Evolutionary conservation across 1,140 invertebrate genomes (phyloP), one percentile per base, ranked within the genome.

Genomic region (Maniola jurtina): DNA sequence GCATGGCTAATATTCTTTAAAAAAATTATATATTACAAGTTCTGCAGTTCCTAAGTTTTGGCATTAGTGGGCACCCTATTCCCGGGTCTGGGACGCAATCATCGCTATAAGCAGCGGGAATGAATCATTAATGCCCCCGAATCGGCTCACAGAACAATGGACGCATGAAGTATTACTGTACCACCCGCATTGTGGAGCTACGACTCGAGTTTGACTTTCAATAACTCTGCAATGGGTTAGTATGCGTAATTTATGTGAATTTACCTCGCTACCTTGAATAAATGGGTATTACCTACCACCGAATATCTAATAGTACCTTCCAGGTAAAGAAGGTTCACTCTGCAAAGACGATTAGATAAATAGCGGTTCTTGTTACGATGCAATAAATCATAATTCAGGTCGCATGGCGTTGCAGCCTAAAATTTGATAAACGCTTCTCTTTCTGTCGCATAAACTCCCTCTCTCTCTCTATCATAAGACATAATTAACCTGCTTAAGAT

Each of bases 101-200:
- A 59, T 59, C n/a, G 57, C 38, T 35, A 38, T 59, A 59, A 59
- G 57, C 45, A 59, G 57, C 16, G 50, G 11, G 54, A 56, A 64
- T 64, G 61, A 64, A 64, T 64, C 61, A 64, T 64, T 64, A 45
- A 64, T 64, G 56, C 38, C 40, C 54, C 16, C 54, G 25, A 64
- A 64, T 64, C 52, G 61, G 25, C 40, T 64, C 13, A 38, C 45
- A 6, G 15, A 59, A 59, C 57, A 59, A 59, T 59, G 38, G 10
- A 52, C 48, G 16, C 16, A 16, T 52, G 57, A 59, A 45, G 57
- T 59, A 59, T 45, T 15, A 45, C 57, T 34, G 40, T 40, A 36
- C 15, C 45, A 25, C 8, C 14, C 13, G 9, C 42, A 16, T 52
- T 52, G 48, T 15, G 48, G 2, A 10, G 14, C 7, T 60, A 34